phyloP scores from a whole-genome alignment of 2,113 vertebrate species.

The Phylloscopus whistleri region DNA sequence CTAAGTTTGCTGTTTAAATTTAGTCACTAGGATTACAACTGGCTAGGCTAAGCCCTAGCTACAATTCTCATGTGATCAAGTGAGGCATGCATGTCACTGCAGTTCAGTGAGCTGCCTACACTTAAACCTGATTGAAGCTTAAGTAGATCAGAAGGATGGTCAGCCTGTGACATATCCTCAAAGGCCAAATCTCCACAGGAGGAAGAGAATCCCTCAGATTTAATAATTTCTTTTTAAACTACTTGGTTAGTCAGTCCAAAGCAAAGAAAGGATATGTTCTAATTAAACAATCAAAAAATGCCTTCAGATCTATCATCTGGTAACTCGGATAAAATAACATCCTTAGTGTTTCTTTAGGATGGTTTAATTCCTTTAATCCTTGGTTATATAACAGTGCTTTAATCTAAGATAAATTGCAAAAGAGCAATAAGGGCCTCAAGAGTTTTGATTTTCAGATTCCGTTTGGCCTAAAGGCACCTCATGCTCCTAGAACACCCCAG shows the following conservation, averaged over 20 bases:
- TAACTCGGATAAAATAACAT: neutral
- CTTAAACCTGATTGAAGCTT: neutral
- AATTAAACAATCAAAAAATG: neutral
- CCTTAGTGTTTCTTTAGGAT: neutral
- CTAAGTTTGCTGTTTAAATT: neutral
- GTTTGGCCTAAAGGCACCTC: neutral
- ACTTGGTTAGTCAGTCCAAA: neutral
- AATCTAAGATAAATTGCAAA: neutral
- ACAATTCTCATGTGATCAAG: neutral
- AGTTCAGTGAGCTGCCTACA: neutral
- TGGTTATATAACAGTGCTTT: neutral
- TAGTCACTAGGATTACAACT: neutral
- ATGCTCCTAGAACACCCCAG: neutral
- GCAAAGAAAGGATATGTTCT: neutral
- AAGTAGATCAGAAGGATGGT: neutral
- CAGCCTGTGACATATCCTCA: neutral
- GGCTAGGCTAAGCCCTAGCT: neutral
- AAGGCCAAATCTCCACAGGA: neutral
- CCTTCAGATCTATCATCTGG: neutral
- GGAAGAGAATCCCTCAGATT: neutral
- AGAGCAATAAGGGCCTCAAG: neutral
- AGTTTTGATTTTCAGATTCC: neutral
- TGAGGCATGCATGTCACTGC: neutral
- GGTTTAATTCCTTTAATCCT: slow-evolving; percentile 9
- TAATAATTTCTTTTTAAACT: neutral